Evolutionary conservation across 1,140 invertebrate genomes (phyloP).

Genomic region (Lepidostoma basale): DNA sequence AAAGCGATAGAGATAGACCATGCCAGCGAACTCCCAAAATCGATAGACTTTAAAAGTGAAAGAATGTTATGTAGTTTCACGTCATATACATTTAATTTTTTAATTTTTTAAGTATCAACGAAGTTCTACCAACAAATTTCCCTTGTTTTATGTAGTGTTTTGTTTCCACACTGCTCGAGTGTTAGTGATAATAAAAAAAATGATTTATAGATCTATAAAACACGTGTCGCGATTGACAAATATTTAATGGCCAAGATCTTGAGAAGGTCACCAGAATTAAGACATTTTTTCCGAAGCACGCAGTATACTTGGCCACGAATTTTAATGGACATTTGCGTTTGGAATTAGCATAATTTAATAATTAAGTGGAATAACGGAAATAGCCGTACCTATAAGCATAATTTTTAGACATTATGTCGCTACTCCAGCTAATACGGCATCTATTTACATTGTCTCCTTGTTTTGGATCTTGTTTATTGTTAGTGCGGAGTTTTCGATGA

Average conservation of each 20-base stretch:
- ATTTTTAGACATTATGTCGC: neutral
- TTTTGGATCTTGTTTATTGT: neutral
- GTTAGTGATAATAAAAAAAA: no score
- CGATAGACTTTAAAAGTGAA: no score
- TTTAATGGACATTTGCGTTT: neutral
- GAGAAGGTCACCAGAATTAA: constrained; percentile 10
- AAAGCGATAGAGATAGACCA: no score
- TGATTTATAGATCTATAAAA: no score
- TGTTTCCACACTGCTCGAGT: no score
- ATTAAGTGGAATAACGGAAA: constrained; percentile 13
- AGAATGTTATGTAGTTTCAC: no score
- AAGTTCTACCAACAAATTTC: no score
- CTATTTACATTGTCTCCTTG: neutral
- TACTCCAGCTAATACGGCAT: no score
- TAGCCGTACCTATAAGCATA: neutral
- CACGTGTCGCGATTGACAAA: neutral
- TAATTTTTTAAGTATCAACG: no score
- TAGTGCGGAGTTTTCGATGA: neutral
- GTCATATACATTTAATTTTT: no score
- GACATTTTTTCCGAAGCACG: neutral
- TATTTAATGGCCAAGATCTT: neutral
- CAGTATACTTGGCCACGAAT: neutral
- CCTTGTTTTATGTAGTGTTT: no score
- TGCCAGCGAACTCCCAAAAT: no score
- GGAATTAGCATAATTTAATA: constrained; percentile 3